Evolutionary conservation across 2,797 vertebrate genomes (phyloP).

Genomic region (Galagoides demidoff): DNA sequence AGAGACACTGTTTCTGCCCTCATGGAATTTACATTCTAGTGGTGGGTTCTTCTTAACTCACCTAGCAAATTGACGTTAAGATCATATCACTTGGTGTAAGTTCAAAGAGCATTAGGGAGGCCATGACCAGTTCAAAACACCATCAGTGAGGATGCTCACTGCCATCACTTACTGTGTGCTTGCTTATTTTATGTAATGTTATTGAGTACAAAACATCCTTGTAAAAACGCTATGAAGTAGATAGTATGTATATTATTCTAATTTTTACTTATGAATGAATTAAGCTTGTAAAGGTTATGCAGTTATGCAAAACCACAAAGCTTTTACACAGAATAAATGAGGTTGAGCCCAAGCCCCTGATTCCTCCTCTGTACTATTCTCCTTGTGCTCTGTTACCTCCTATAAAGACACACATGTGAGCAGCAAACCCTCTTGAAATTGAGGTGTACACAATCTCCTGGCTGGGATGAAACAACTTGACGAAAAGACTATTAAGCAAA

Average conservation of each 20-base stretch:
- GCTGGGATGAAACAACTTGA: background rate
- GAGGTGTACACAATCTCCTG: background rate
- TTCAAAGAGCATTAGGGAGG: background rate
- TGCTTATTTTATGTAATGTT: background rate
- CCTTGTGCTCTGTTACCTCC: background rate
- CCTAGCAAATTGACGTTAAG: background rate
- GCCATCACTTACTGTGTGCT: background rate
- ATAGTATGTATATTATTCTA: background rate
- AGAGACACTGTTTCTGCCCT: background rate
- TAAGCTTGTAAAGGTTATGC: background rate
- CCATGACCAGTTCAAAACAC: background rate
- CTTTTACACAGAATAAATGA: constrained; percentile 1
- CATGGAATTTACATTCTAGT: background rate
- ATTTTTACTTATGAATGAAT: background rate
- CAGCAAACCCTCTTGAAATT: background rate
- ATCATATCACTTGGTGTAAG: background rate
- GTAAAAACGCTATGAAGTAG: background rate
- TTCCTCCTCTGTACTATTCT: background rate
- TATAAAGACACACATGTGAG: background rate
- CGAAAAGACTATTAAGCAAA: background rate
- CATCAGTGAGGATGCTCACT: background rate
- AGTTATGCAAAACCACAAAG: background rate
- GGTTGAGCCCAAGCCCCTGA: background rate
- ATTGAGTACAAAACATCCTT: background rate
- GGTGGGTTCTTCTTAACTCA: background rate